Percentiles rank a stretch among this genome's conserved stretches.
Conservation (phyloP, 2,797 vertebrate species). For the Enteromius anoplus region DNA sequence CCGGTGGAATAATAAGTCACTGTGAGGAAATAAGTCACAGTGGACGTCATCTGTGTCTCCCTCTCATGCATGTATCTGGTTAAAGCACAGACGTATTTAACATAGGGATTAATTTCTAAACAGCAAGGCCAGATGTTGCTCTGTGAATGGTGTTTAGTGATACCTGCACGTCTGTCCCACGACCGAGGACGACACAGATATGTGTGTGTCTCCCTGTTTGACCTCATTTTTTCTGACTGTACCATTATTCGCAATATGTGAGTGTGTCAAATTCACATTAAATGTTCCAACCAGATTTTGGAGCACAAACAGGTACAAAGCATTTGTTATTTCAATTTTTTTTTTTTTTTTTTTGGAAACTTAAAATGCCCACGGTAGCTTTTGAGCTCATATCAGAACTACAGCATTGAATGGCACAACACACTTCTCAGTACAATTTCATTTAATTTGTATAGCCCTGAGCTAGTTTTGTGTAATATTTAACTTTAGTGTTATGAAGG, state of each 20-base stretch:
- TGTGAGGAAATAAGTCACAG: conserved; percentile 62
- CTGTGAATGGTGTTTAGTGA: conserved; percentile 46
- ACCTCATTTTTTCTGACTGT: not conserved
- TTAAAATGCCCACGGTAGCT: not conserved
- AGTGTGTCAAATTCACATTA: not conserved
- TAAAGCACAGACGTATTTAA: conserved; percentile 66
- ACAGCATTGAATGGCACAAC: conserved; percentile 2
- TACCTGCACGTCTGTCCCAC: not conserved
- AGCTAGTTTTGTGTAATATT: conserved; percentile 14
- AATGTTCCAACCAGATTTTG: not conserved
- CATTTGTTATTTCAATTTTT: not conserved
- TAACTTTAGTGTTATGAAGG: conserved; percentile 6
- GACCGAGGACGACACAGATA: not conserved
- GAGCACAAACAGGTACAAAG: not conserved
- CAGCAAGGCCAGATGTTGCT: conserved; percentile 60
- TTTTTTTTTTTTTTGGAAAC: not conserved
- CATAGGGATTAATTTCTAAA: conserved; percentile 70
- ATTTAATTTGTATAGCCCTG: not conserved
- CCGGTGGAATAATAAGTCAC: conserved; percentile 59
- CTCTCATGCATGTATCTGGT: conserved; percentile 29
- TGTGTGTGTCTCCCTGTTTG: not conserved
- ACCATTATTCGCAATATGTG: not conserved
- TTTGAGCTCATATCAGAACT: not conserved
- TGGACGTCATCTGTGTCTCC: conserved; percentile 62
- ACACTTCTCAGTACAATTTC: not conserved